Evolutionary conservation across 1,140 invertebrate species (phyloP), one percentile per base, ranked within the genome.

Genomic region (Halictus rubicundus): DNA sequence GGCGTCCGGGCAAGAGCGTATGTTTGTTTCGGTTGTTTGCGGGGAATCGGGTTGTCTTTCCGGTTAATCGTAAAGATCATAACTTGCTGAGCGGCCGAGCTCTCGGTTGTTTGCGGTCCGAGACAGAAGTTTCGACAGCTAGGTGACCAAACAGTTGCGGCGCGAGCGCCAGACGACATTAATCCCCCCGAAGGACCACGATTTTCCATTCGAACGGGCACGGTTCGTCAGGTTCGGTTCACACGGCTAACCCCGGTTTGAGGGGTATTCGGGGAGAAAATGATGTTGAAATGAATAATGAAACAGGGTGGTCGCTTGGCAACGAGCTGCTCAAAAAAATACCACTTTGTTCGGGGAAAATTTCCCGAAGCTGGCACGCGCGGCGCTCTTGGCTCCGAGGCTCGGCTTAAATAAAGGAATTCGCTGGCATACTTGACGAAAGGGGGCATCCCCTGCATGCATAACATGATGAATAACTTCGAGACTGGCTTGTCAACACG

Each of bases 391-490:
- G 59, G 68, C 59, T 71, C 68, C 16, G 25, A 9, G 7, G 21
- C 4, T n/a, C n/a, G 42, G 14, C 39, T 69, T 54, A 60, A 76
- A 69, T 69, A 60, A 69, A 39, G 61, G 49, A 69, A 69, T 23
- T 19, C 23, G 14, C 14, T 19, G 49, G 54, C 74, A 27, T 42
- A 21, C 54, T 69, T 61, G 27, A 60, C 66, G 57, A 61, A 69
- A 70, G 57, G 9, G 54, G 25, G 16, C 72, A 54, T 25, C 16
- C 49, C 7, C n/a, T 42, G 75, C 59, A 63, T 71, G 68, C 76
- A 64, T 71, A 54, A 63, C 76, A 21, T 25, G 46, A 71, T 69
- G 60, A 76, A 76, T 78, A 78, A 71, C 59, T 71, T 54, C 2
- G 16, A 2, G 54, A 21, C 66, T 27, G 10, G 37, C 52, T 63